Base-by-base conservation (phyloP, 1,140 invertebrate genomes). In the Orchestia grillus region DNA sequence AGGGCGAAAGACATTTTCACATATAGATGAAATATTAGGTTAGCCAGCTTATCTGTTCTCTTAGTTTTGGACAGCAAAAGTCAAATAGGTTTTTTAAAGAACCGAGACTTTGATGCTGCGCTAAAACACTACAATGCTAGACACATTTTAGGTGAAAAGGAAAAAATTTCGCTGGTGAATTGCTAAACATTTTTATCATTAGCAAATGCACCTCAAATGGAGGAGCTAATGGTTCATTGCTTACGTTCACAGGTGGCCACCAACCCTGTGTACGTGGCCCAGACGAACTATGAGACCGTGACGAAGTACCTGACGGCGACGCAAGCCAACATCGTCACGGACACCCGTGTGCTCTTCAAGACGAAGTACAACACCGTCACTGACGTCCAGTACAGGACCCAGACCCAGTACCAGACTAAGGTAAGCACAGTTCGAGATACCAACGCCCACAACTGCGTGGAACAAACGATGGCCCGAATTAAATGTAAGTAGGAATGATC, bases 341-440 rank as follows among this genome's bases (percentile, higher is more conserved):
- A 94, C 92, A 94, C 92, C 8, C 92, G 44, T 40, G 92, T 94
- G 8, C 92, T 45, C 43, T 94, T 16, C 92, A 42, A 94, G 92
- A 94, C 92, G 44, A 44, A 15, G 4, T 94, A 94, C 92, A 36
- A 44, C 92, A 94, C 92, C 92, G 92, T 94, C 92, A 94, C 92
- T 40, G 92, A 94, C 44, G 44, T 94, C 92, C 92, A 94, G 92
- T 94, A 94, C 44, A 44, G 44, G 44, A 94, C 92, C 6, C 92
- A 94, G 92, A 45, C 40, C 41, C 92, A 94, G 44, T 94, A 94
- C 92, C 43, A 47, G 44, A 94, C 92, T 8, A 44, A 94, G 92
- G 92, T 94, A 47, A 90, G 88, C 23, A 90, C 41, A 15, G 41
- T 8, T n/a, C 36, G 87, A 36, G 8, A n/a, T 40, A 87, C 87